phyloP scores from a whole-genome alignment of 2,888 invertebrate genomes.

The Danaus chrysippus region DNA sequence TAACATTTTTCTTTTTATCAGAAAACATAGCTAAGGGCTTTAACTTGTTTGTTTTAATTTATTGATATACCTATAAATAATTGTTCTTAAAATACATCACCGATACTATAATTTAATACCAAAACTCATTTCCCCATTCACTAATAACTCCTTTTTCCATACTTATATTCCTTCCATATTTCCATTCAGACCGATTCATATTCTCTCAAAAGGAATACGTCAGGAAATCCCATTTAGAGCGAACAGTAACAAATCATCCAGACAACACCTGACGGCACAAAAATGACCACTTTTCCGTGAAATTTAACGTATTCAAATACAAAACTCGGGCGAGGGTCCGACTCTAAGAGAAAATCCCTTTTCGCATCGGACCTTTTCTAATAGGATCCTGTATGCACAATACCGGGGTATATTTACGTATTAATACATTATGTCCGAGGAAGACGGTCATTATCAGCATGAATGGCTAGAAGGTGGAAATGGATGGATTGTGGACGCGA shows the following conservation, averaged over 20 bases:
- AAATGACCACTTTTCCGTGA: conserved; percentile 66
- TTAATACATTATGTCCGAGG: conserved; percentile 54
- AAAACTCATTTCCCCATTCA: too few species aligned
- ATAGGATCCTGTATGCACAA: conserved; percentile 48
- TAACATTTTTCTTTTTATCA: too few species aligned
- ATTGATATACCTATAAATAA: too few species aligned
- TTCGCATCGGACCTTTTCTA: conserved; percentile 61
- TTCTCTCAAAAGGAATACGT: conserved; percentile 10
- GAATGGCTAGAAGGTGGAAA: conserved; percentile 46
- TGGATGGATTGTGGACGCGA: conserved; percentile 47
- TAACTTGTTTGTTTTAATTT: too few species aligned
- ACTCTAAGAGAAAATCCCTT: conserved; percentile 53
- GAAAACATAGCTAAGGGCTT: too few species aligned
- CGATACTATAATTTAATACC: too few species aligned
- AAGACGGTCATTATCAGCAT: conserved; percentile 59
- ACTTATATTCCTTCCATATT: neutral
- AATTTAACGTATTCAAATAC: conserved; percentile 68
- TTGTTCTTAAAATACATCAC: too few species aligned
- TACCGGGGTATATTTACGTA: conserved; percentile 54
- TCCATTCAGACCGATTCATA: conserved; percentile 1
- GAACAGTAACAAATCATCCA: conserved; percentile 32
- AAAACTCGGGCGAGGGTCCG: conserved; percentile 49
- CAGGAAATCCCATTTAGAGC: conserved; percentile 12
- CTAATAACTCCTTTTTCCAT: too few species aligned
- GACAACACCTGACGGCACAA: conserved; percentile 50